Evolutionary conservation across 2,797 vertebrate species (phyloP).

Genomic region (Channa striata): DNA sequence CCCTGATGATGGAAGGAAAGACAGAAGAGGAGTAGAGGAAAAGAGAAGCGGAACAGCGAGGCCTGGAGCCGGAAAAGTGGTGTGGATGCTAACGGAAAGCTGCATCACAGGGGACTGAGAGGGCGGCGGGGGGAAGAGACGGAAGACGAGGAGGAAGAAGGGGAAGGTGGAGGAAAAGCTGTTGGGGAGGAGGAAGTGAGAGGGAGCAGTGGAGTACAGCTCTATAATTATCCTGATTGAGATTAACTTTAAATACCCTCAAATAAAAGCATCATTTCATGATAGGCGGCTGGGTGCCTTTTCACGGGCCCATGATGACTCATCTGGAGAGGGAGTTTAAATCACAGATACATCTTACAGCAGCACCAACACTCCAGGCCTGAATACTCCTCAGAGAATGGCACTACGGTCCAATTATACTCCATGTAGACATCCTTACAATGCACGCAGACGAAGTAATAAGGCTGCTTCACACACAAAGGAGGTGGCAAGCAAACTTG

Average conservation of each 20-base stretch:
- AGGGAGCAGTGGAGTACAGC: slow-evolving; percentile 66
- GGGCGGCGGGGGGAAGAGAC: slow-evolving; percentile 21
- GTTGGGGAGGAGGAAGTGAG: slow-evolving; percentile 51
- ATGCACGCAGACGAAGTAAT: slow-evolving; percentile 34
- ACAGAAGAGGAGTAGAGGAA: slow-evolving; percentile 32
- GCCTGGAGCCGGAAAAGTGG: slow-evolving; percentile 60
- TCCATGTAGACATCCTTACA: slow-evolving; percentile 36
- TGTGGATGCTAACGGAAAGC: slow-evolving; percentile 56
- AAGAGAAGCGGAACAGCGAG: slow-evolving; percentile 54
- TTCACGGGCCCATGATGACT: slow-evolving; percentile 66
- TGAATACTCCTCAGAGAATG: slow-evolving; percentile 64
- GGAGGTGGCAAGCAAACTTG: slow-evolving; percentile 8
- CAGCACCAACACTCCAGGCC: slow-evolving; percentile 60
- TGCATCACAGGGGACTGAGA: slow-evolving; percentile 55
- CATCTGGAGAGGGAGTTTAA: slow-evolving; percentile 69
- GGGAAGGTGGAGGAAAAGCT: slow-evolving; percentile 53
- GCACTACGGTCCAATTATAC: slow-evolving; percentile 66
- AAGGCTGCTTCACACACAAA: slow-evolving; percentile 22
- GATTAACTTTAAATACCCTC: slow-evolving; percentile 85
- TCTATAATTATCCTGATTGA: slow-evolving; percentile 83
- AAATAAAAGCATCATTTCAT: slow-evolving; percentile 78
- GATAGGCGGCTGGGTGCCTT: slow-evolving; percentile 58
- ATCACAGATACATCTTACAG: slow-evolving; percentile 61
- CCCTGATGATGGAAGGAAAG: slow-evolving; percentile 35
- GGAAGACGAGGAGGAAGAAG: slow-evolving; percentile 47